Evolutionary conservation across 2,888 invertebrate species (phyloP).

Genomic region (Agrilus cyanescens): DNA sequence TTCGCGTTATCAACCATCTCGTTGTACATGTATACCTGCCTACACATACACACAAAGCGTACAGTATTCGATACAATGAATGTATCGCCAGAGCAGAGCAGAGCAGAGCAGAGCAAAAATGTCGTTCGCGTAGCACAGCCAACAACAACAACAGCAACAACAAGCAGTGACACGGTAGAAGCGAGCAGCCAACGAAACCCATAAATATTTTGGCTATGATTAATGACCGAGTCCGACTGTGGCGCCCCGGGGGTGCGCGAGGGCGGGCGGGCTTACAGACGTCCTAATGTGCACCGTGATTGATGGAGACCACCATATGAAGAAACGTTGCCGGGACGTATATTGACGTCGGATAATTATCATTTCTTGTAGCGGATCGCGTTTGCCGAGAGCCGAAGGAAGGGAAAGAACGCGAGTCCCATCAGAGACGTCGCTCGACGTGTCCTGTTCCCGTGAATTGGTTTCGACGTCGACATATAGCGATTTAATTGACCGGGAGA

Average conservation of each 20-base stretch:
- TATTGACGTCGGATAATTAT: conserved; percentile 34
- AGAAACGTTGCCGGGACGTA: conserved; percentile 33
- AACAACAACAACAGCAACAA: too few relatives aligned
- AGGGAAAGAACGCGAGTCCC: background rate
- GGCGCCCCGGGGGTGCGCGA: conserved; percentile 14
- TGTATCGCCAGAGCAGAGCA: too few relatives aligned
- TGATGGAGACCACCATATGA: conserved; percentile 36
- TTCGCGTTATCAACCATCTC: too few relatives aligned
- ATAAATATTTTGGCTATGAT: conserved; percentile 28
- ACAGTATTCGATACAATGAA: too few relatives aligned
- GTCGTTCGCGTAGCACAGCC: too few relatives aligned
- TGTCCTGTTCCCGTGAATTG: conserved; percentile 13
- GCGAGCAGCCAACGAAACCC: conserved; percentile 17
- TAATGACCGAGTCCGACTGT: conserved; percentile 27
- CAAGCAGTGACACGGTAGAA: conserved; percentile 21
- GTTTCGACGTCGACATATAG: conserved; percentile 21
- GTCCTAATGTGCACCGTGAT: conserved; percentile 32
- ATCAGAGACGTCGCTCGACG: conserved; percentile 1
- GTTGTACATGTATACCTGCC: too few relatives aligned
- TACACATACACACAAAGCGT: too few relatives aligned
- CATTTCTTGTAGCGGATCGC: conserved; percentile 20
- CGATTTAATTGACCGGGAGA: conserved; percentile 6
- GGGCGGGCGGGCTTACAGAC: conserved; percentile 21
- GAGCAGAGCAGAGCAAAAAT: too few relatives aligned
- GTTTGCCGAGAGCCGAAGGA: conserved; percentile 6